phyloP scores from a whole-genome alignment of 2,888 invertebrate species.

The Dryomyza anilis region DNA sequence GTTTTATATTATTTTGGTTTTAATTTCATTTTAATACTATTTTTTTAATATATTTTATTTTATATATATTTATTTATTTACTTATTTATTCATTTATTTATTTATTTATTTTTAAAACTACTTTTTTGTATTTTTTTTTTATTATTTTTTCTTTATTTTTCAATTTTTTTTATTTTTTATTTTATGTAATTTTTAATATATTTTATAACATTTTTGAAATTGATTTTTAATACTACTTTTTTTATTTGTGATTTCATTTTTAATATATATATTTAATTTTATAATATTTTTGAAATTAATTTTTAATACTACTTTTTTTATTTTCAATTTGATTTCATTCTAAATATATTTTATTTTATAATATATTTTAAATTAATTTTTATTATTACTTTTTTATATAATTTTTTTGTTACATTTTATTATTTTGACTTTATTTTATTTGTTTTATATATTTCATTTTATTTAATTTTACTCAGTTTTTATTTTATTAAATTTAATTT shows the following conservation, averaged over 20 bases:
- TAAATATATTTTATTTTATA: not conserved
- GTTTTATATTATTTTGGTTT: not conserved
- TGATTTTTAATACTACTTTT: not conserved
- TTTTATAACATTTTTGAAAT: not conserved
- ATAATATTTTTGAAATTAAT: not conserved
- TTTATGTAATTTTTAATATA: not conserved
- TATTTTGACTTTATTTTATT: not conserved
- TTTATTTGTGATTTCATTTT: not conserved
- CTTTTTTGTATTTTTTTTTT: not conserved
- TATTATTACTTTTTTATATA: not conserved
- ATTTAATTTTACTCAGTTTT: no score
- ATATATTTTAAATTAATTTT: not conserved
- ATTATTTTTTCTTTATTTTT: not conserved
- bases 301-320: not conserved
- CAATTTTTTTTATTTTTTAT: not conserved
- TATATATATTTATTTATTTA: not conserved
- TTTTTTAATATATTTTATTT: not conserved
- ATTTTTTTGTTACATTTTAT: not conserved
- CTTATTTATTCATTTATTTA: not conserved
- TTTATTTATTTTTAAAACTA: not conserved
- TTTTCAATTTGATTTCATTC: not conserved
- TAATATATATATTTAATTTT: not conserved
- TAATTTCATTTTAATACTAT: not conserved
- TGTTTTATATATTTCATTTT: no score
- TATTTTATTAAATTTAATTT: not conserved